Percentiles rank a stretch among this genome's conserved stretches.
These are phyloP conservation scores for Chelmon rostratus DNA, from an alignment of 2,797 vertebrate species.

Conservation along the genomic window DNA sequence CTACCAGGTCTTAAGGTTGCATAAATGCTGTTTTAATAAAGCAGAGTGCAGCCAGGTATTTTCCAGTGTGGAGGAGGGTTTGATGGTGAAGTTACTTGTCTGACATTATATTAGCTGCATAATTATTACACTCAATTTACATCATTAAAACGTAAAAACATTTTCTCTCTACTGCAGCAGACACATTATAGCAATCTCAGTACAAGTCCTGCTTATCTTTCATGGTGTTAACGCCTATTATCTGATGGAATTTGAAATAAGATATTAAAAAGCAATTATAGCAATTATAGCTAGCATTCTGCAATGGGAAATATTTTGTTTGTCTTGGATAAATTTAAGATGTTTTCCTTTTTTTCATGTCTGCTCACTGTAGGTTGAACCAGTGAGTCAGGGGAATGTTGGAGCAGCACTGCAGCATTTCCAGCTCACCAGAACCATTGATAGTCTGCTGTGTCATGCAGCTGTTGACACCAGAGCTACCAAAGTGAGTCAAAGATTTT, in stretches of 20 bases:
- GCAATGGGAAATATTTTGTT: conserved; percentile 40
- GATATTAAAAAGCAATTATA: neutral
- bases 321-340: conserved; percentile 37
- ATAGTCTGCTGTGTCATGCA: conserved; percentile 45
- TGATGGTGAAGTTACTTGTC: conserved; percentile 10
- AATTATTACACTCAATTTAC: conserved; percentile 45
- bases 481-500: conserved; percentile 23
- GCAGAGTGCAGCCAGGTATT: conserved; percentile 22
- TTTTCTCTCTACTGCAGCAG: conserved; percentile 16
- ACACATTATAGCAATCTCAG: conserved; percentile 44
- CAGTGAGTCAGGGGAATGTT: conserved; percentile 59
- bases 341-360: conserved; percentile 38
- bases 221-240: conserved; percentile 10
- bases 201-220: conserved; percentile 21
- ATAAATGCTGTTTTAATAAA: conserved; percentile 39
- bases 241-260: conserved; percentile 23
- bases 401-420: conserved; percentile 47
- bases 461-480: conserved; percentile 34
- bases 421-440: conserved; percentile 49
- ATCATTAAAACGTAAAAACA: conserved; percentile 30
- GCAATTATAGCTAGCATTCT: conserved; percentile 16
- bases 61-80: neutral
- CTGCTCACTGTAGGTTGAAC: conserved; percentile 33
- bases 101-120: conserved; percentile 33
- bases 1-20: conserved; percentile 29